phyloP scores from a whole-genome alignment of 2,113 vertebrate genomes.

The Lepidothrix coronata region DNA sequence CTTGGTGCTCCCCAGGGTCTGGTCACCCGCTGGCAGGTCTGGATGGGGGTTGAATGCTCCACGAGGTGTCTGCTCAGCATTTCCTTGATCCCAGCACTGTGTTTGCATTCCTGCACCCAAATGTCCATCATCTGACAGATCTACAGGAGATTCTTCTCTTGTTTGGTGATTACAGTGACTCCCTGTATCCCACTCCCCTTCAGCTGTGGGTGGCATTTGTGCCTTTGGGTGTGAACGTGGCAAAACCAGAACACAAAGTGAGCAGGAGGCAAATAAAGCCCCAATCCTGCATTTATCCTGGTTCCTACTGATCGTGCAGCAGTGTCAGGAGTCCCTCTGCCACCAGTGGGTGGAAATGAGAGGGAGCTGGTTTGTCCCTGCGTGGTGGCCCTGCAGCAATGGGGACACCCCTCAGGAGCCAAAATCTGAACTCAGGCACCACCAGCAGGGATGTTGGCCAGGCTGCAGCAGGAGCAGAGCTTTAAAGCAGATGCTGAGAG shows the following conservation, averaged over 20 bases:
- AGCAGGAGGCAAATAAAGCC: neutral
- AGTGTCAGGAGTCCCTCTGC: neutral
- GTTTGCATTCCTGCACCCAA: neutral
- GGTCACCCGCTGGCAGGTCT: neutral
- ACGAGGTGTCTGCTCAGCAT: neutral
- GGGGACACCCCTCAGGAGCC: neutral
- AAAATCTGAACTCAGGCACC: neutral
- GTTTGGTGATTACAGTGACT: neutral
- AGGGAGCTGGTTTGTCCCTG: neutral
- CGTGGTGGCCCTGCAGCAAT: rapidly evolving
- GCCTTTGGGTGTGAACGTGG: rapidly evolving
- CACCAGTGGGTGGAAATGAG: neutral
- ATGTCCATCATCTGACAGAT: neutral
- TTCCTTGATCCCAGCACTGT: neutral
- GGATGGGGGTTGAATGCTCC: neutral
- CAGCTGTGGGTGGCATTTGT: neutral
- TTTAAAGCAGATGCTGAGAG: neutral
- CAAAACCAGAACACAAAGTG: neutral
- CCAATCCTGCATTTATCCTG: neutral
- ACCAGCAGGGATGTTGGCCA: neutral
- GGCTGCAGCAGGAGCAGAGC: neutral
- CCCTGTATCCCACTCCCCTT: neutral
- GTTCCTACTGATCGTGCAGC: neutral
- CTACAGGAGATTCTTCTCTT: neutral
- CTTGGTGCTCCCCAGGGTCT: neutral